Percentiles rank a stretch among this genome's conserved stretches.
Conservation (phyloP, 2,797 vertebrate species). For the Linurgus olivaceus region DNA sequence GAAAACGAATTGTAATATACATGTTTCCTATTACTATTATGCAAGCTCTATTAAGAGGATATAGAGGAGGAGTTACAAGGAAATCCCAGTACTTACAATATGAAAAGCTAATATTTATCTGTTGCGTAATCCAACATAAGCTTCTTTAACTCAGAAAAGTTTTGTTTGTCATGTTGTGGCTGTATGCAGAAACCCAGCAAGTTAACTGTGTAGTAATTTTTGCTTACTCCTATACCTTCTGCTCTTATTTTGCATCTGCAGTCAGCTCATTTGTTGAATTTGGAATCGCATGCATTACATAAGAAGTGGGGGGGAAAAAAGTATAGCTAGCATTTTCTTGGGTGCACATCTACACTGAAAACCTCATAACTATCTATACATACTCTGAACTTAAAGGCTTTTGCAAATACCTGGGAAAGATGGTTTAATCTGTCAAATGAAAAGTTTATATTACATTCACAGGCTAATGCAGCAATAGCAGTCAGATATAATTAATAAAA, state of each 20-base stretch:
- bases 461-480: neutral
- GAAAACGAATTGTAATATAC: neutral
- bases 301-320: neutral
- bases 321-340: neutral
- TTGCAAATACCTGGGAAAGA: neutral
- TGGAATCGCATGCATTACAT: neutral
- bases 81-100: constrained; percentile 15
- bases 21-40: neutral
- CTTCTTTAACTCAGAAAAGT: neutral
- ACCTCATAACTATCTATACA: neutral
- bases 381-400: neutral
- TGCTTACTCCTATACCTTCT: neutral
- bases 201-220: neutral
- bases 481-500: neutral
- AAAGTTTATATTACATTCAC: neutral
- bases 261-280: neutral
- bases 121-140: neutral
- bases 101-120: constrained; percentile 27
- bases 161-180: neutral
- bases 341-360: neutral
- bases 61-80: neutral
- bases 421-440: neutral
- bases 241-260: neutral
- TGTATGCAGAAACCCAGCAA: neutral
- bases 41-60: neutral